These are phyloP conservation scores for Carcina quercana DNA, from an alignment of 2,888 invertebrate genomes.

Conservation along the genomic window DNA sequence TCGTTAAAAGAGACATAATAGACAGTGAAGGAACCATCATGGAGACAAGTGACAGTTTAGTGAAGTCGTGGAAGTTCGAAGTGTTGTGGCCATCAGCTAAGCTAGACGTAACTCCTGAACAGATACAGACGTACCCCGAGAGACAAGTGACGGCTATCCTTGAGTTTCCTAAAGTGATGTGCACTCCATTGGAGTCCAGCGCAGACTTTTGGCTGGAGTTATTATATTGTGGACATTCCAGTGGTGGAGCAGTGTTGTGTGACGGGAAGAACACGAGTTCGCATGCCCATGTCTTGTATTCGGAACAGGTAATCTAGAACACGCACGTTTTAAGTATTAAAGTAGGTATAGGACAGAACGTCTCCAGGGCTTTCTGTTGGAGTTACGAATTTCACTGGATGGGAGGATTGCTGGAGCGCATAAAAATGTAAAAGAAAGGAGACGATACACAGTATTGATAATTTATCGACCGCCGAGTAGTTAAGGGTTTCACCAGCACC, in stretches of 20 bases:
- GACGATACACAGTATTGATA: too few relatives aligned
- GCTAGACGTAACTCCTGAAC: slow-evolving; percentile 82
- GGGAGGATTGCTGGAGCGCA: too few relatives aligned
- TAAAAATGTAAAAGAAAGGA: too few relatives aligned
- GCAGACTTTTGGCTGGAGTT: slow-evolving; percentile 86
- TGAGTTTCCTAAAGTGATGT: slow-evolving; percentile 83
- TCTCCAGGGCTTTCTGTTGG: too few relatives aligned
- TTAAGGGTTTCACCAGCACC: too few relatives aligned
- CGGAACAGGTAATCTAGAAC: slow-evolving; percentile 81
- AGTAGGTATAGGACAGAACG: too few relatives aligned
- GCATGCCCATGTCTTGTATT: slow-evolving; percentile 79
- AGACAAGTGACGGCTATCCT: slow-evolving; percentile 82
- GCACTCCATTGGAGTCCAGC: slow-evolving; percentile 74
- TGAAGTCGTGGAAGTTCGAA: slow-evolving; percentile 78
- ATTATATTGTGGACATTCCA: slow-evolving; percentile 83
- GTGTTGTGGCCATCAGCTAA: slow-evolving; percentile 88
- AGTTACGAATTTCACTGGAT: too few relatives aligned
- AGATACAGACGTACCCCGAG: slow-evolving; percentile 87
- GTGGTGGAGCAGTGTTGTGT: slow-evolving; percentile 79
- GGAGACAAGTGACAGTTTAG: slow-evolving; percentile 55
- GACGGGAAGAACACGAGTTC: slow-evolving; percentile 73
- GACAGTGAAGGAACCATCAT: slow-evolving; percentile 41
- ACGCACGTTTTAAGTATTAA: too few relatives aligned
- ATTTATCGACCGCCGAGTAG: too few relatives aligned
- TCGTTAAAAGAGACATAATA: slow-evolving; percentile 10